Evolutionary conservation across 2,888 invertebrate species (phyloP).

Genomic region (Aplocera efformata): DNA sequence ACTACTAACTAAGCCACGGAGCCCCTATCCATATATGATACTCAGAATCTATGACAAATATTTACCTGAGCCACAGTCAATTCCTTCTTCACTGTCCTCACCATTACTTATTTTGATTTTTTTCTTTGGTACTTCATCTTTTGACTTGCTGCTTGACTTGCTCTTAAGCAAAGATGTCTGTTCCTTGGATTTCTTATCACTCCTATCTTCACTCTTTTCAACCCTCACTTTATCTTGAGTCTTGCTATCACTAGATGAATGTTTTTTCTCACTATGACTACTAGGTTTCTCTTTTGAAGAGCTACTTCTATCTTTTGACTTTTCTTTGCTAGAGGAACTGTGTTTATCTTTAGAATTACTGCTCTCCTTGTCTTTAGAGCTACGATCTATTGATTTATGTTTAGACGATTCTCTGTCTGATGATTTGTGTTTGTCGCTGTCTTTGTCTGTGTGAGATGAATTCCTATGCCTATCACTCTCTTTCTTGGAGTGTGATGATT

Average conservation of each 20-base stretch:
- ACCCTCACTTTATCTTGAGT: slow-evolving; percentile 46
- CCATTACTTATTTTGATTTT: slow-evolving; percentile 44
- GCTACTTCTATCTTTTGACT: slow-evolving; percentile 56
- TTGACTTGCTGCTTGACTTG: slow-evolving; percentile 57
- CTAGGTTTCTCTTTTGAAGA: slow-evolving; percentile 64
- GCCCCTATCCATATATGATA: not conserved
- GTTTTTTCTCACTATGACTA: slow-evolving; percentile 60
- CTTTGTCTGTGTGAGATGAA: slow-evolving; percentile 35
- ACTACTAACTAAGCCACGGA: too few species aligned
- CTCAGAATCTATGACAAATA: not conserved
- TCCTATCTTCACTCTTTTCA: slow-evolving; percentile 43
- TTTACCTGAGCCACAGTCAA: slow-evolving; percentile 84
- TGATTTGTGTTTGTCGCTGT: slow-evolving; percentile 42
- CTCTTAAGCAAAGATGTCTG: slow-evolving; percentile 56
- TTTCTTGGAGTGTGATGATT: slow-evolving; percentile 26
- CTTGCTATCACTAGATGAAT: slow-evolving; percentile 53
- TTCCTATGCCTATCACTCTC: slow-evolving; percentile 44
- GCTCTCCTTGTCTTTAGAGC: slow-evolving; percentile 15
- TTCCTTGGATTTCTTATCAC: slow-evolving; percentile 56
- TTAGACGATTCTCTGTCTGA: slow-evolving; percentile 49
- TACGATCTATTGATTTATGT: slow-evolving; percentile 53
- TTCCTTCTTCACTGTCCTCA: slow-evolving; percentile 79
- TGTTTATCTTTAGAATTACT: slow-evolving; percentile 61
- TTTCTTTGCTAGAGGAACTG: slow-evolving; percentile 61
- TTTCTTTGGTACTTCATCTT: slow-evolving; percentile 71